Evolutionary conservation across 1,140 invertebrate species (phyloP).

Genomic region (Zaprionus lachaisei): DNA sequence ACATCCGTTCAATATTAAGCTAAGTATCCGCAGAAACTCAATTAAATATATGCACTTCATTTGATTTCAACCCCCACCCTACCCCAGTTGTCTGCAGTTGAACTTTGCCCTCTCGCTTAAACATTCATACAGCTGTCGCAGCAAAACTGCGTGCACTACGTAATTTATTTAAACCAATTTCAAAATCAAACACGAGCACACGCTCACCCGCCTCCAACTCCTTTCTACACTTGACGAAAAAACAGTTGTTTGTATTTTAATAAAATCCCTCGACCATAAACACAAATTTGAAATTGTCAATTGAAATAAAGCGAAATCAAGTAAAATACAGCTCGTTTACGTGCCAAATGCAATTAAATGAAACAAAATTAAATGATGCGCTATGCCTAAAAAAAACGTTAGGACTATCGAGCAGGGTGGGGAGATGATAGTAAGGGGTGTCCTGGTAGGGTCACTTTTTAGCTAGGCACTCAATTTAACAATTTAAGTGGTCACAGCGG

Average conservation of each 20-base stretch:
- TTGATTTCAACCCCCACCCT: background rate
- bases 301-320: slow-evolving; percentile 28
- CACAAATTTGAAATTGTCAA: slow-evolving; percentile 29
- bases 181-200: slow-evolving; percentile 21
- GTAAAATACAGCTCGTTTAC: slow-evolving; percentile 56
- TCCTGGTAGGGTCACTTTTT: background rate
- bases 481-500: slow-evolving; percentile 37
- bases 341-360: slow-evolving; percentile 67
- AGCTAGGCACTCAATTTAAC: slow-evolving; percentile 50
- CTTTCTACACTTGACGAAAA: background rate
- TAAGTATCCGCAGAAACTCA: background rate
- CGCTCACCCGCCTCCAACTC: background rate
- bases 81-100: background rate
- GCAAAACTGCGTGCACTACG: background rate
- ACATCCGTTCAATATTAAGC: background rate
- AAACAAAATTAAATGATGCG: slow-evolving; percentile 55
- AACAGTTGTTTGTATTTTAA: background rate
- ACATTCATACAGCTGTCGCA: slow-evolving; percentile 7
- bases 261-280: slow-evolving; percentile 19
- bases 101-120: background rate
- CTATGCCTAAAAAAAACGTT: slow-evolving; percentile 32
- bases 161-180: slow-evolving; percentile 31
- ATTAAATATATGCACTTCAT: slow-evolving; percentile 2
- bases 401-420: background rate
- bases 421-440: background rate